Conservation (phyloP, 2,797 vertebrate species). For the Oryzias dopingdopingensis region DNA sequence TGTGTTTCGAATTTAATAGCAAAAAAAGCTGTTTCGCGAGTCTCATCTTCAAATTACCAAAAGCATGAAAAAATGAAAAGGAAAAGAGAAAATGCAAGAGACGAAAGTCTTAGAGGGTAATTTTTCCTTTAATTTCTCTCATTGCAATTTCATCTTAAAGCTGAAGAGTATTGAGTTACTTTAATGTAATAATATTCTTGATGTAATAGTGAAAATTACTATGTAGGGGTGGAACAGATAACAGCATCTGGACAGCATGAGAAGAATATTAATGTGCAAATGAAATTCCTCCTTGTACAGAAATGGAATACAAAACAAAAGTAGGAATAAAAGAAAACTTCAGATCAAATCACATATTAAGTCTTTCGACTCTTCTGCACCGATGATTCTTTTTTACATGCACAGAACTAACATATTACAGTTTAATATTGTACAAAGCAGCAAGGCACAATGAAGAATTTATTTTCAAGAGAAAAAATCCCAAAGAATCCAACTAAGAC, state of each 20-base stretch:
- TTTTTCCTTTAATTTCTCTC: background rate
- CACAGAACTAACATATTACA: too few species aligned
- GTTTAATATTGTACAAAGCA: too few species aligned
- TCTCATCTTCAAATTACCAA: background rate
- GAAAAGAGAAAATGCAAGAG: conserved; percentile 1
- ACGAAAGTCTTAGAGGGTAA: background rate
- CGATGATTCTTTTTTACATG: background rate
- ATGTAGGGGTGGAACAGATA: conserved; percentile 5
- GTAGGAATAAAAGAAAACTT: too few species aligned
- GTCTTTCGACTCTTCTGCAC: conserved; percentile 2
- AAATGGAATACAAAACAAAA: conserved; percentile 7
- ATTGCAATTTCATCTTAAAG: conserved; percentile 3
- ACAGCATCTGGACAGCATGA: conserved; percentile 12
- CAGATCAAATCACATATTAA: background rate
- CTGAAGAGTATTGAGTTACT: conserved; percentile 7
- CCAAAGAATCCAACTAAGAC: too few species aligned
- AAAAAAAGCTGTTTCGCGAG: background rate
- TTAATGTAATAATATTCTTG: conserved; percentile 12
- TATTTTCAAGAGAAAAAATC: too few species aligned
- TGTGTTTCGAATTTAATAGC: background rate
- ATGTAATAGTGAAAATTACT: conserved; percentile 18
- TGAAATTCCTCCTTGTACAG: conserved; percentile 10
- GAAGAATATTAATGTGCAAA: conserved; percentile 21
- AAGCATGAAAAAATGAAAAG: background rate
- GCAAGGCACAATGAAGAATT: too few species aligned